Conservation (phyloP, 2,113 vertebrate genomes). For the Tichodroma muraria region DNA sequence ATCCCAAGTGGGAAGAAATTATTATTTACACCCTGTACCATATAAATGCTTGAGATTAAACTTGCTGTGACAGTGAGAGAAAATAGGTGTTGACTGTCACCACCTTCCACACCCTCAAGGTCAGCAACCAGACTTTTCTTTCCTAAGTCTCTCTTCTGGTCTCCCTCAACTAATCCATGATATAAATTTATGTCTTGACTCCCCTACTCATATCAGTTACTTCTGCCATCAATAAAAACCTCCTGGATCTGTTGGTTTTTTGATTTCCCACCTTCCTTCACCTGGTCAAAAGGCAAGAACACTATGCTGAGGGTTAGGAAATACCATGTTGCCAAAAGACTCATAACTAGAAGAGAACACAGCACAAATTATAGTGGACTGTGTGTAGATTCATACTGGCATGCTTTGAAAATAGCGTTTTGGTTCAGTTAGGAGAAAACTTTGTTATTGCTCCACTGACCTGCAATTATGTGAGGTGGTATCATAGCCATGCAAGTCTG, state of each 20-base stretch:
- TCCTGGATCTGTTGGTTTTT: not conserved
- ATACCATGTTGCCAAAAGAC: not conserved
- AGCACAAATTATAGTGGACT: not conserved
- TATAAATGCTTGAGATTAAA: not conserved
- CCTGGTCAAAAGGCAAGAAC: not conserved
- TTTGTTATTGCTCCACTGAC: not conserved
- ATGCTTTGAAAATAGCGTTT: not conserved
- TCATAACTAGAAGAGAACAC: not conserved
- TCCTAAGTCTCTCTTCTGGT: not conserved
- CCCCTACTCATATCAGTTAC: not conserved
- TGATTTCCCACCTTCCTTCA: not conserved
- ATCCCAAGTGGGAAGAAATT: not conserved
- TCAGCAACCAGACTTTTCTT: not conserved
- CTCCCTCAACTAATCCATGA: not conserved
- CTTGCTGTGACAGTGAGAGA: not conserved
- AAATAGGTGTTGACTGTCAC: not conserved
- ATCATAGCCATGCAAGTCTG: not conserved
- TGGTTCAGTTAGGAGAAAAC: not conserved
- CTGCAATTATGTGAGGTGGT: not conserved
- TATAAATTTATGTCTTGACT: not conserved
- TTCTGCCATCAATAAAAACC: not conserved
- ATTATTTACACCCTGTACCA: not conserved
- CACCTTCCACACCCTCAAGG: not conserved
- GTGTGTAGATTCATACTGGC: not conserved
- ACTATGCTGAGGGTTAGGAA: not conserved